Evolutionary conservation across 2,797 vertebrate genomes (phyloP).

Genomic region (Limnodromus scolopaceus): DNA sequence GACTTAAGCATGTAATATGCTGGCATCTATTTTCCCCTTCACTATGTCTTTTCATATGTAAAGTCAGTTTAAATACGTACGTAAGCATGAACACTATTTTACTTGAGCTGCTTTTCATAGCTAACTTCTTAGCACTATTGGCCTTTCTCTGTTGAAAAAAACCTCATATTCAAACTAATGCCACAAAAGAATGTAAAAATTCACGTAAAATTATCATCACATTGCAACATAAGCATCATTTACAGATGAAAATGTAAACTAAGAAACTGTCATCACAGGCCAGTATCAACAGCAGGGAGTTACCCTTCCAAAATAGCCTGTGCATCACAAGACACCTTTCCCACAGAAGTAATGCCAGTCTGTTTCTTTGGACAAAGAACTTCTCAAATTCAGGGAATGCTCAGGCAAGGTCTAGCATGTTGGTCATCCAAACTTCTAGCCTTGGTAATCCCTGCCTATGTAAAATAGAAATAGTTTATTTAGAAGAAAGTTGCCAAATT

Average conservation of each 20-base stretch:
- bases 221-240: neutral
- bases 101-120: neutral
- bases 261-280: neutral
- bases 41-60: neutral
- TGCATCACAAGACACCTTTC: neutral
- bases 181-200: neutral
- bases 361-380: neutral
- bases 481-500: neutral
- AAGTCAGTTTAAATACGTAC: neutral
- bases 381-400: neutral
- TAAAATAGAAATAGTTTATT: neutral
- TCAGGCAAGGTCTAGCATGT: neutral
- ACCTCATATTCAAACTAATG: neutral
- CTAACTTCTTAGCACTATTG: neutral
- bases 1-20: neutral
- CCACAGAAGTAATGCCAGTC: neutral
- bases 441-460: neutral
- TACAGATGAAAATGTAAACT: neutral
- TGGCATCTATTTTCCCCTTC: neutral
- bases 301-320: neutral
- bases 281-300: neutral
- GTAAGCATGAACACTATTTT: fast-evolving
- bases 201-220: neutral
- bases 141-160: neutral
- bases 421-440: neutral